Evolutionary conservation across 35 echinoderm and acorn worm species (phyloP), one percentile per base, ranked within the genome.

Genomic region (Eucidaris tribuloides): DNA sequence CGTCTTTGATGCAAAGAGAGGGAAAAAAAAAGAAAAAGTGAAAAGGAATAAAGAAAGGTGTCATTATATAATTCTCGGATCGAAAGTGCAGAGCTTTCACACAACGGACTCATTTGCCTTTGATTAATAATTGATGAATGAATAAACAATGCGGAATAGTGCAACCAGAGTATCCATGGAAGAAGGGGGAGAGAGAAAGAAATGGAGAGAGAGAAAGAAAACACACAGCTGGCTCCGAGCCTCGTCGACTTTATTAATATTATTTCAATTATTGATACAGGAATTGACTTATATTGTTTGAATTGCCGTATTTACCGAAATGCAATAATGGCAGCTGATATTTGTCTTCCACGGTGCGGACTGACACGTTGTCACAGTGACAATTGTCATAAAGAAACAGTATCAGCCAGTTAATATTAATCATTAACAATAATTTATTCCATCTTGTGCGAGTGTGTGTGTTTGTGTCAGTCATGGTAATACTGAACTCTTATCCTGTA

Each of bases 91-190:
- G 24, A 23, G 68, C 68, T 74, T 74, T 74, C 68, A 42, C 35
- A 44, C 68, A 74, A 25, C 68, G 44, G 34, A 44, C 68, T 27
- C 68, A 74, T 74, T 74, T 64, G 24, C 38, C 68, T 74, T 74
- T 74, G 68, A 74, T 74, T 74, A 74, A 74, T 74, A 74, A 74
- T 74, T 74, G 68, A 74, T 40, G 38, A 40, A 74, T 74, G 68
- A 44, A 41, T 40, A 74, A 74, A 74, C 68, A 74, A 74, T 44
- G 68, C 44, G 41, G 44, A 74, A 74, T 74, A 40, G 25, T 44
- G 25, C 35, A 74, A 44, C 35, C 37, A 22, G 14, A 35, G 28
- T 44, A 74, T 74, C 68, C 40, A 74, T 74, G 35, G 44, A 74
- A 41, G 35, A 41, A 40, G 68, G 68, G 38, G n/a, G 18, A 40